Evolutionary conservation across 2,888 invertebrate genomes (phyloP), one percentile per base, ranked within the genome.

Genomic region (Tenthredo distinguenda): DNA sequence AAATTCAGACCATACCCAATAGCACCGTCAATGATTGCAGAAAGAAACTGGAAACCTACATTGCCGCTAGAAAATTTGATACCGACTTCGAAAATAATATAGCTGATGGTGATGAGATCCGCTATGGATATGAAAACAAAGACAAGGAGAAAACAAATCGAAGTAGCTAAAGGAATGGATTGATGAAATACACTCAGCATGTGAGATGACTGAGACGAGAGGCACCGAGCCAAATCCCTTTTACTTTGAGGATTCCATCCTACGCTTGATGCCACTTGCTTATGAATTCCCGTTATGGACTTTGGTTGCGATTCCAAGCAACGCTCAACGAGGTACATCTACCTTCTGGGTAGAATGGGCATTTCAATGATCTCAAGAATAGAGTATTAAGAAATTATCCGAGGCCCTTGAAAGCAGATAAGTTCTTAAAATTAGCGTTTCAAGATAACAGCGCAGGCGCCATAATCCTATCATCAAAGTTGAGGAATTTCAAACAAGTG

Each of bases 241-340:
- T 72, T 81, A 50, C 58, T 81, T 85, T 26, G 10, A 18, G 2
- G 71, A 85, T 37, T 85, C 82, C 31, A 85, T 85, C 9, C 50
- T 37, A 15, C 50, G 71, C 9, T 85, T 85, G 1, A 34, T 81
- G n/a, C 10, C 55, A 21, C 34, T 71, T n/a, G 85, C 82, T 0
- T 85, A 81, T 58, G 68, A 85, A 68, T 85, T 85, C 18, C 37
- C 43, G 18, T 26, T 85, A 50, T 82, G 85, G 85, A 85, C 81
- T 50, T 10, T 12, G 47, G 82, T 85, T 50, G 43, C 71, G 7
- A 68, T 85, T 12, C 82, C 82, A 37, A 50, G 58, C 40, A 21
- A 26, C 9, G 43, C 43, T 21, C 79, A 50, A 37, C 81, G 50
- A 81, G 85, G 79, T 15, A 43, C 50, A 12, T 47, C 47, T 3